These are phyloP conservation scores for Eumacrocentrus americanus DNA, from an alignment of 2,888 invertebrate genomes.

Conservation along the genomic window DNA sequence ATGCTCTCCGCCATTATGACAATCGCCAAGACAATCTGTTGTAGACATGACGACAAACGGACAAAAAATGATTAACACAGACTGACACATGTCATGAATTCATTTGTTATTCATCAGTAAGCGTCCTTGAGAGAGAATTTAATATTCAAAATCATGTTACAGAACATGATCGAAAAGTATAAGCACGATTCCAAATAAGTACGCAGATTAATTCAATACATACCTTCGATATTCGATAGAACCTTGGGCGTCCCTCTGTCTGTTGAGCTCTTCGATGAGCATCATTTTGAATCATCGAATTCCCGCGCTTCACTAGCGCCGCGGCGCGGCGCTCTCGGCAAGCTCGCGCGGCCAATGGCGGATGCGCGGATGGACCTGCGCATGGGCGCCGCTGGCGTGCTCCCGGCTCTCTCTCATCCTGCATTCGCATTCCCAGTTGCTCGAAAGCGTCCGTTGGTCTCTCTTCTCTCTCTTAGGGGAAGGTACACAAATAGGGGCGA, in stretches of 20 bases:
- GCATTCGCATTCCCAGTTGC: constrained; percentile 44
- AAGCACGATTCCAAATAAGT: no score
- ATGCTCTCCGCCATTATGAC: not conserved
- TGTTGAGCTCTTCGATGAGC: no score
- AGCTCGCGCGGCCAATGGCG: constrained; percentile 25
- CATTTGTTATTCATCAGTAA: not conserved
- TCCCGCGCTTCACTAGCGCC: not conserved
- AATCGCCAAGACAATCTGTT: not conserved
- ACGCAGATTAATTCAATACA: no score
- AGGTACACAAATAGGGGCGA: not conserved
- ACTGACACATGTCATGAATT: not conserved
- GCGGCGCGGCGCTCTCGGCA: no score
- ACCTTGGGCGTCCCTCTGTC: no score
- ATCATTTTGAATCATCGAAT: not conserved
- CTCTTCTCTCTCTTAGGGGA: constrained; percentile 24
- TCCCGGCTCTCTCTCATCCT: constrained; percentile 37
- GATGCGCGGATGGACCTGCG: constrained; percentile 8
- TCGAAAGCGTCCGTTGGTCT: constrained; percentile 44
- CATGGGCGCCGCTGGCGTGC: constrained; percentile 37
- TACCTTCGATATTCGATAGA: no score
- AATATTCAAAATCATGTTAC: no score
- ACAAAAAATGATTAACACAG: not conserved
- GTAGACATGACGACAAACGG: constrained; percentile 3
- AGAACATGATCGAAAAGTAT: no score
- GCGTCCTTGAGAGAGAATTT: not conserved